Conservation (phyloP, 2,113 vertebrate genomes). For the Sminthopsis crassicaudata region DNA sequence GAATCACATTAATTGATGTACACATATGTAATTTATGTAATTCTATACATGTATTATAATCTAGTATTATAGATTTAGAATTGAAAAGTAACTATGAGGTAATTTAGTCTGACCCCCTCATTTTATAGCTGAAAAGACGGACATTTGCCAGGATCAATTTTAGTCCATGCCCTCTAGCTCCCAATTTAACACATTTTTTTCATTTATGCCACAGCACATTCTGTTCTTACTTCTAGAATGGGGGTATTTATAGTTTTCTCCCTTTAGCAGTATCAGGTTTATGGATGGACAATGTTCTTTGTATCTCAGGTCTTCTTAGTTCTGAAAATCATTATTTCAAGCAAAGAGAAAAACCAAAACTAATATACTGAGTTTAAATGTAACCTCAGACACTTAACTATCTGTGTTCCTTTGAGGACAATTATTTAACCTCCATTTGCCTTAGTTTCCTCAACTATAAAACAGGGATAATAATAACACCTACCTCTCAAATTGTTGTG, state of each 20-base stretch:
- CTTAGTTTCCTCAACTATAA: neutral
- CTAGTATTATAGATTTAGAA: neutral
- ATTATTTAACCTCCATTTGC: neutral
- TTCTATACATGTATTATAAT: neutral
- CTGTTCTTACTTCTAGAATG: neutral
- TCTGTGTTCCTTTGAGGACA: neutral
- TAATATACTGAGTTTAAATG: neutral
- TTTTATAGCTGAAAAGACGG: neutral
- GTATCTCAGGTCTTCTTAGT: neutral
- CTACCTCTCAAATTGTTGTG: neutral
- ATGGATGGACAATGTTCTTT: neutral
- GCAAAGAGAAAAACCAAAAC: neutral
- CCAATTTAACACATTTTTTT: neutral
- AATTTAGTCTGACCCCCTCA: neutral
- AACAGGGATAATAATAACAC: neutral
- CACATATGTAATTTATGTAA: neutral
- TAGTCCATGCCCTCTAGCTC: neutral
- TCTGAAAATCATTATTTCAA: neutral
- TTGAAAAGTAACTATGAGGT: neutral
- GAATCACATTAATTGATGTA: neutral
- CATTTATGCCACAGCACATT: neutral
- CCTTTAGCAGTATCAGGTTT: neutral
- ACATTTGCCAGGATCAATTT: neutral
- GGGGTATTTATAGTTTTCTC: neutral
- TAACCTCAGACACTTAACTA: neutral